Conservation (phyloP, 2,888 invertebrate genomes). For the Hypomecis punctinalis region DNA sequence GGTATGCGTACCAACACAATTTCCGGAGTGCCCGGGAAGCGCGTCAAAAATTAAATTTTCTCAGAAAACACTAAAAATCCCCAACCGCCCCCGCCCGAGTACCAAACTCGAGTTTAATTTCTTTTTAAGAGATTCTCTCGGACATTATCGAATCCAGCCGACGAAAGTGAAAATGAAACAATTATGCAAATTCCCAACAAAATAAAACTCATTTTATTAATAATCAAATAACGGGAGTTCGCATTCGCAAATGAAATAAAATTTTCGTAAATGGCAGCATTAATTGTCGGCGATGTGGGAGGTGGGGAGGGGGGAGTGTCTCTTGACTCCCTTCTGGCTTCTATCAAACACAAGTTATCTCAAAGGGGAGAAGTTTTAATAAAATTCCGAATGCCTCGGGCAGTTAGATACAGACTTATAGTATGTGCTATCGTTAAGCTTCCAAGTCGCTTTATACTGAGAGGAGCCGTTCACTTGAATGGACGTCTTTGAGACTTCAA, state of each 20-base stretch:
- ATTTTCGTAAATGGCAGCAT: slow-evolving; percentile 80
- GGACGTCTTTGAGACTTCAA: slow-evolving; percentile 64
- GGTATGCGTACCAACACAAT: slow-evolving; percentile 46
- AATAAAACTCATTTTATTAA: slow-evolving; percentile 83
- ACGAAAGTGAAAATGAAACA: slow-evolving; percentile 79
- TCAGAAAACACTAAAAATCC: slow-evolving; percentile 60
- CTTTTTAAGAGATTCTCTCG: slow-evolving; percentile 67
- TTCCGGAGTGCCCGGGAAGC: slow-evolving; percentile 33
- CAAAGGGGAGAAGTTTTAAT: slow-evolving; percentile 83
- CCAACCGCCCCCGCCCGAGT: slow-evolving; percentile 41
- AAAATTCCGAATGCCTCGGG: slow-evolving; percentile 79
- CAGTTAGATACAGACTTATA: slow-evolving; percentile 74
- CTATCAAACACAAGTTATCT: slow-evolving; percentile 82
- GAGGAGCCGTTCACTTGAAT: slow-evolving; percentile 59
- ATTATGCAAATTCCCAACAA: slow-evolving; percentile 81
- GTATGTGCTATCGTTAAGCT: slow-evolving; percentile 60
- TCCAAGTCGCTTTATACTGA: slow-evolving; percentile 62
- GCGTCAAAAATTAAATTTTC: slow-evolving; percentile 49
- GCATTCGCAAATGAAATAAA: slow-evolving; percentile 79
- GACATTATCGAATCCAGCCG: slow-evolving; percentile 70
- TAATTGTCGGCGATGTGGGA: slow-evolving; percentile 66
- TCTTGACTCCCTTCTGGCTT: slow-evolving; percentile 61
- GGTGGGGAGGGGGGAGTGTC: slow-evolving; percentile 46
- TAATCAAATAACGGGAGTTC: slow-evolving; percentile 81
- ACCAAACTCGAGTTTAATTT: slow-evolving; percentile 71